Evolutionary conservation across 64 coral and sea anemone genomes (phyloP).

Genomic region (Anthopleura sola): DNA sequence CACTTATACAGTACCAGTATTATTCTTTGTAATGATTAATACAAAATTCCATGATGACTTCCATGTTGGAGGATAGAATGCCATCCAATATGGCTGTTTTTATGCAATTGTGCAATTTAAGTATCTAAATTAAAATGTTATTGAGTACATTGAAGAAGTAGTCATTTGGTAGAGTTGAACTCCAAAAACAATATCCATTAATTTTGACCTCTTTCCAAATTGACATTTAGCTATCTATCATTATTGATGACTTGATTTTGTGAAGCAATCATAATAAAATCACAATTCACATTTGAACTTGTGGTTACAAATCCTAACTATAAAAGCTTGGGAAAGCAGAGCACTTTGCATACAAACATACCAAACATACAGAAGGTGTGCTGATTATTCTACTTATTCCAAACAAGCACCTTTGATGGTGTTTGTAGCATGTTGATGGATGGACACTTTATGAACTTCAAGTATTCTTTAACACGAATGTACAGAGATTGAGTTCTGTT

Average conservation of each 20-base stretch:
- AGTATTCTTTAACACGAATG: background rate
- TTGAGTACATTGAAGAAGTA: background rate
- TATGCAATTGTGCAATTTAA: background rate
- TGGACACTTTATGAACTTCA: too few relatives aligned
- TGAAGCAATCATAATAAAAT: background rate
- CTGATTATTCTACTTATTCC: too few relatives aligned
- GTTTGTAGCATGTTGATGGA: too few relatives aligned
- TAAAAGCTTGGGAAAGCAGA: too few relatives aligned
- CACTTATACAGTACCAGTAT: too few relatives aligned
- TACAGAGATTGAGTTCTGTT: background rate
- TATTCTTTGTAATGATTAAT: too few relatives aligned
- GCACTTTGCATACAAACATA: too few relatives aligned
- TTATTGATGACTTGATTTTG: background rate
- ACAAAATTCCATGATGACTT: background rate
- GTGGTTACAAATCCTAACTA: background rate
- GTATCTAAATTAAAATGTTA: background rate
- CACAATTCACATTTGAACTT: background rate
- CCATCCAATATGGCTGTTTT: background rate
- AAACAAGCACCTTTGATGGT: too few relatives aligned
- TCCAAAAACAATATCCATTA: slow-evolving; percentile 18
- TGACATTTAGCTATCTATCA: background rate
- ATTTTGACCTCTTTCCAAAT: background rate
- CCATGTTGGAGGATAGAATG: background rate
- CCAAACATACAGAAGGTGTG: too few relatives aligned
- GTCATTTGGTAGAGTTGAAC: background rate